Evolutionary conservation across 2,797 vertebrate species (phyloP).

Genomic region (Hapalemur alaotrensis): DNA sequence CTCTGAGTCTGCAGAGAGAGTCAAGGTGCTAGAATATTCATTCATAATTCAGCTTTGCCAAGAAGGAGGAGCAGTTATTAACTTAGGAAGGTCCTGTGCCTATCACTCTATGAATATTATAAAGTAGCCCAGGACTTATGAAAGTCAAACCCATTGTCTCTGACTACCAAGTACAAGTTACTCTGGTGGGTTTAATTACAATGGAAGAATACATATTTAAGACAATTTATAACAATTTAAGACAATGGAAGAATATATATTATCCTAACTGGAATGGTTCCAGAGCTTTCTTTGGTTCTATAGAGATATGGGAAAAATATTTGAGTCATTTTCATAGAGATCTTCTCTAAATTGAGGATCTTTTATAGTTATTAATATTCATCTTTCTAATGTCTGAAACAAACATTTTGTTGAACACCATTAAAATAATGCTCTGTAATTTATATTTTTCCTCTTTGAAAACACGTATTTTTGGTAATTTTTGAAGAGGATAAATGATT

Average conservation of each 20-base stretch:
- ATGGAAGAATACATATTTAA: too few relatives aligned
- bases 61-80: not conserved
- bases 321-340: not conserved
- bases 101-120: not conserved
- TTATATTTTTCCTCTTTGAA: slow-evolving; percentile 17
- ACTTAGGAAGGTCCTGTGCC: not conserved
- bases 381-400: not conserved
- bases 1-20: not conserved
- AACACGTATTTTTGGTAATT: not conserved
- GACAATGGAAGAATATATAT: not conserved
- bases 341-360: not conserved
- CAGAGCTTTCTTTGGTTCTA: not conserved
- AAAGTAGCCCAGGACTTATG: not conserved
- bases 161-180: not conserved
- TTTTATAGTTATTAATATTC: not conserved
- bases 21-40: not conserved
- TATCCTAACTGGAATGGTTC: not conserved
- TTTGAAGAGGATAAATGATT: not conserved
- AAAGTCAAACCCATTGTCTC: not conserved
- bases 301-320: not conserved
- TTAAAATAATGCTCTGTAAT: not conserved
- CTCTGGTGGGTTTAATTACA: not conserved
- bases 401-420: not conserved
- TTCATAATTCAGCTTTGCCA: not conserved
- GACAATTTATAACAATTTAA: too few relatives aligned